Evolutionary conservation across 2,797 vertebrate species (phyloP).

Genomic region (Eurystomus glaucurus): DNA sequence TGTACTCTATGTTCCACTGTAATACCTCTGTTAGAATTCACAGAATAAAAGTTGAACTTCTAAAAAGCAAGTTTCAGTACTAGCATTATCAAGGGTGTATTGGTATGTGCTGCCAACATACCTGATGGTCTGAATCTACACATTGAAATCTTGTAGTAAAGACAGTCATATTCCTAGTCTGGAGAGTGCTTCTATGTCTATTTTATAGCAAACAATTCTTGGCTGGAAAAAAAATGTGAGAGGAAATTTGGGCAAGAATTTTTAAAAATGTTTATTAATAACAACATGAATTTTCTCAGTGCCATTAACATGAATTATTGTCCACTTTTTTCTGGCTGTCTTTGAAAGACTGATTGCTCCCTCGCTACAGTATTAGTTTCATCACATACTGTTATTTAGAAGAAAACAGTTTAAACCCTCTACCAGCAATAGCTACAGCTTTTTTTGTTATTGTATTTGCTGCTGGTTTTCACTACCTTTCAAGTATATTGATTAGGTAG

Average conservation of each 20-base stretch:
- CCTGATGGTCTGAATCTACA: neutral
- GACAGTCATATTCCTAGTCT: neutral
- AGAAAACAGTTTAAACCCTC: neutral
- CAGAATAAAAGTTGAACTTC: neutral
- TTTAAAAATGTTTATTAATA: constrained; percentile 22
- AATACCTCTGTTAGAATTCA: neutral
- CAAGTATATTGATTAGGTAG: constrained; percentile 26
- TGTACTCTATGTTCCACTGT: neutral
- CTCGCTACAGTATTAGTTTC: neutral
- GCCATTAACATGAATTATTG: neutral
- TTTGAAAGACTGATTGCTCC: constrained; percentile 21
- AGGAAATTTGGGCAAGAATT: neutral
- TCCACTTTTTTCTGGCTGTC: constrained; percentile 2
- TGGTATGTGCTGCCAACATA: neutral
- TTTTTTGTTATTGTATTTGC: constrained; percentile 21
- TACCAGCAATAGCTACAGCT: constrained; percentile 8
- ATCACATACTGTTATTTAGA: neutral
- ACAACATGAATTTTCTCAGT: neutral
- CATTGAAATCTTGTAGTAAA: neutral
- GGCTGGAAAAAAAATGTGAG: neutral
- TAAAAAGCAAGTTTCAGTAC: neutral
- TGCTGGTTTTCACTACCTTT: neutral
- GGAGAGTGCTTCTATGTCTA: neutral
- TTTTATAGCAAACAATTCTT: constrained; percentile 1
- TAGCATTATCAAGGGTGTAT: neutral